Percentiles rank a stretch among this genome's conserved stretches.
Evolutionary conservation across 1,140 invertebrate genomes (phyloP).

Genomic region (Pseudomyrmex dendroicus): DNA sequence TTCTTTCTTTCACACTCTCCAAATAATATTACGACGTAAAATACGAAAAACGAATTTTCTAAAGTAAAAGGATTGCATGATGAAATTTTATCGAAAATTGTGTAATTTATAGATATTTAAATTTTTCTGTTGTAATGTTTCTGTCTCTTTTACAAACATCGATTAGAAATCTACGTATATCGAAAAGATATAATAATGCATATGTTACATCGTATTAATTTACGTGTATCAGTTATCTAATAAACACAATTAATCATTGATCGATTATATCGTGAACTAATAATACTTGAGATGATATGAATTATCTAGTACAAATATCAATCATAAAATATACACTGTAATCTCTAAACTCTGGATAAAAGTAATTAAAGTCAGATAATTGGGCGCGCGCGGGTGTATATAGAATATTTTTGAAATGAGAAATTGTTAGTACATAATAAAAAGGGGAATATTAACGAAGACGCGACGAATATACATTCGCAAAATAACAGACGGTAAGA

Average conservation of each 20-base stretch:
- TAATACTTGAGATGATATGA: background rate
- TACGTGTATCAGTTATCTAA: too few relatives aligned
- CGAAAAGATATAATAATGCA: too few relatives aligned
- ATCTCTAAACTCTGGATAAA: too few relatives aligned
- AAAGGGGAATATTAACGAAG: constrained; percentile 20
- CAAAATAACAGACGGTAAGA: constrained; percentile 8
- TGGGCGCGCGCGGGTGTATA: background rate
- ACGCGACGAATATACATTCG: constrained; percentile 5
- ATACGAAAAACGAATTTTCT: background rate
- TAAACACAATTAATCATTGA: too few relatives aligned
- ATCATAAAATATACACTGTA: background rate
- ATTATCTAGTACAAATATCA: background rate
- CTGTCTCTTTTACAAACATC: too few relatives aligned
- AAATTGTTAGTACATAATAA: background rate
- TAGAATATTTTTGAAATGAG: background rate
- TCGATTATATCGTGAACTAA: too few relatives aligned
- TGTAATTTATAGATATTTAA: too few relatives aligned
- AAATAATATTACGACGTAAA: background rate
- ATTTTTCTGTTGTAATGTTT: too few relatives aligned
- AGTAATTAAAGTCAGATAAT: background rate
- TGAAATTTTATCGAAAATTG: background rate
- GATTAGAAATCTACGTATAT: too few relatives aligned
- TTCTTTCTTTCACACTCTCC: background rate
- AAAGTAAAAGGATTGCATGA: background rate
- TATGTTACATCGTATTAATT: too few relatives aligned